These are phyloP conservation scores for Loripinus fragilis DNA, from an alignment of 2,888 invertebrate species.

Conservation along the genomic window DNA sequence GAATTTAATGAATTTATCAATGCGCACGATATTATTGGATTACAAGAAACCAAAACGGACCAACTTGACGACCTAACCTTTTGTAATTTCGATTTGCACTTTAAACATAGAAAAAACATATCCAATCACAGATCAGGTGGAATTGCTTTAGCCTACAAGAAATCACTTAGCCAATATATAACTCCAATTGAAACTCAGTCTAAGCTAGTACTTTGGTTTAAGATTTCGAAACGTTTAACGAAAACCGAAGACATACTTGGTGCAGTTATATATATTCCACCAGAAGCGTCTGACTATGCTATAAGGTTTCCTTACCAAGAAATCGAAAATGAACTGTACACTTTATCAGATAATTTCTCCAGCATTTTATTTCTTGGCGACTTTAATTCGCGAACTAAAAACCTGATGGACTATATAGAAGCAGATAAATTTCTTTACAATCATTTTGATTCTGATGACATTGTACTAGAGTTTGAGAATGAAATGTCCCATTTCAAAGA, in stretches of 20 bases:
- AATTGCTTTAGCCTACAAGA: not conserved
- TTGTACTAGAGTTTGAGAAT: not conserved
- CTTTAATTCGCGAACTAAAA: not conserved
- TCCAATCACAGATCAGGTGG: not conserved
- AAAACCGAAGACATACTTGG: not conserved
- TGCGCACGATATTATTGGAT: not conserved
- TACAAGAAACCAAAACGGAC: slow-evolving; percentile 7
- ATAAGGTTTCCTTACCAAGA: not conserved
- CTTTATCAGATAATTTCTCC: not conserved
- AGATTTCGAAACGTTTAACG: not conserved
- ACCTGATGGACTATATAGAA: not conserved
- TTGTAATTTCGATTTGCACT: not conserved
- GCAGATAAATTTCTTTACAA: not conserved
- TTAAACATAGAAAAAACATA: not conserved
- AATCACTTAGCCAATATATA: not conserved
- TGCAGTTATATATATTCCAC: not conserved
- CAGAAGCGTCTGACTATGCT: not conserved
- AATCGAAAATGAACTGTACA: not conserved
- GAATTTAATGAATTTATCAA: not conserved
- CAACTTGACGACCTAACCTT: not conserved
- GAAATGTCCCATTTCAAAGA: not conserved
- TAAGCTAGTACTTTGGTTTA: slow-evolving; percentile 1
- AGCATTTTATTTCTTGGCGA: not conserved
- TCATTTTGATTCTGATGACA: not conserved
- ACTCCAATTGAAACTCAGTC: not conserved